Base-by-base conservation (phyloP, 2,797 vertebrate species). In the Aulostomus chinensis region DNA sequence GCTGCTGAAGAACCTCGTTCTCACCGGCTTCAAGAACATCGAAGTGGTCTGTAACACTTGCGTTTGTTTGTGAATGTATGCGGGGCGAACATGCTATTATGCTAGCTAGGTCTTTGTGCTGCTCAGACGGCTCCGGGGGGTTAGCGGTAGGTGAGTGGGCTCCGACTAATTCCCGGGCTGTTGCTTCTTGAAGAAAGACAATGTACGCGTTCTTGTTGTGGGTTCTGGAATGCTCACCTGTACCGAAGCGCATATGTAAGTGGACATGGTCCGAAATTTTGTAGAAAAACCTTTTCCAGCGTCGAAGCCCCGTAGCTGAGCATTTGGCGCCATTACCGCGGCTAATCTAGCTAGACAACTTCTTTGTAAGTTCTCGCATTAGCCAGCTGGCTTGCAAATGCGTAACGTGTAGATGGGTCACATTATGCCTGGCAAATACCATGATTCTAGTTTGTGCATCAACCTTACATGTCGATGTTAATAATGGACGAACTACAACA, bases 1-100 rank as follows among this genome's bases (percentile, higher is more conserved):
- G 81, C 91, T 98, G 7, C 91, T 98, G 58, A 98, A 98, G 80
- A 95, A 98, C 84, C 89, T 98, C 22, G 95, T 97, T 48, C 94
- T 98, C 70, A 95, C 93, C 55, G 96, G 96, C 75, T 98, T 98
- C 86, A 89, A 89, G 53, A 92, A 93, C 84, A 96, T 98, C 71
- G 94, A 97, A 84, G 93, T 96, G 94, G 96, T 98, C 75, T 82
- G 95, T 89, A 56, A 10, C 43, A 40, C 42, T 52, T 47, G 3
- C 42, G 63, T 45, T 36, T 75, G 42, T 71, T 53, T 54, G 45
- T 80, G 52, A 28, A 9, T 68, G 63, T 77, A 31, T 55, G 46
- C 18, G 18, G 18, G 58, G 68, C 58, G 60, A 33, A 39, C 59
- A 31, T 9, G 60, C 61, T 73, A 51, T 9, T 26, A 9, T 36